Evolutionary conservation across 2,888 invertebrate genomes (phyloP).

Genomic region (Melinaea menophilus): DNA sequence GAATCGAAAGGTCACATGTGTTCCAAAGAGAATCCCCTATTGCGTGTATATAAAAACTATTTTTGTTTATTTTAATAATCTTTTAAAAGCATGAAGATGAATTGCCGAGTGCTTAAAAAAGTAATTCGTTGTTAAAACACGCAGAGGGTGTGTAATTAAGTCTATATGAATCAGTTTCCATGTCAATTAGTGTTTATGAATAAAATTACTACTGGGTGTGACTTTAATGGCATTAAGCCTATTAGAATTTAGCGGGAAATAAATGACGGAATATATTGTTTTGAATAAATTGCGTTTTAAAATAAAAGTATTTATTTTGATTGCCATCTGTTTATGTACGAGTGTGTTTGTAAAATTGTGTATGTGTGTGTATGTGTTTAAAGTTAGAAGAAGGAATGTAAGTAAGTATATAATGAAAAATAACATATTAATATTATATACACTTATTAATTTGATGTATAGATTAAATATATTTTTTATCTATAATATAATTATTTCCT

Average conservation of each 20-base stretch:
- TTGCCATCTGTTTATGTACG: background rate
- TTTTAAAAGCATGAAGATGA: conserved; percentile 44
- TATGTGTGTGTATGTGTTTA: too few relatives aligned
- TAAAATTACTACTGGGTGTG: conserved; percentile 45
- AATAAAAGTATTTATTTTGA: conserved; percentile 18
- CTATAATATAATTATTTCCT: background rate
- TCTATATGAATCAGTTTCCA: conserved; percentile 49
- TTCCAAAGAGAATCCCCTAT: conserved; percentile 30
- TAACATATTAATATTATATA: background rate
- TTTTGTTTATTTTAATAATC: conserved; percentile 28
- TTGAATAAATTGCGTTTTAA: conserved; percentile 22
- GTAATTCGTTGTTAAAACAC: conserved; percentile 42
- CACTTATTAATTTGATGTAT: background rate
- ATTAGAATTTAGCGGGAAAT: conserved; percentile 32
- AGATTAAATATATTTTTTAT: background rate
- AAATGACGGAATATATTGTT: conserved; percentile 28
- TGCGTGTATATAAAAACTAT: conserved; percentile 34
- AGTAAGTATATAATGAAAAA: background rate
- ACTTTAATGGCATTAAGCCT: conserved; percentile 35
- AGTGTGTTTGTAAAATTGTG: background rate
- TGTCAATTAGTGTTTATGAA: conserved; percentile 48
- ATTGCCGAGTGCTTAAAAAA: conserved; percentile 42
- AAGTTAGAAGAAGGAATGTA: too few relatives aligned
- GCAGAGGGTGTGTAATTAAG: conserved; percentile 46
- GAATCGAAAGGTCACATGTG: conserved; percentile 47